A percentile compares a stretch with the other conserved stretches of the same genome.
Conservation (phyloP, 2,888 invertebrate genomes). For the Pristionchus fissidentatus region DNA sequence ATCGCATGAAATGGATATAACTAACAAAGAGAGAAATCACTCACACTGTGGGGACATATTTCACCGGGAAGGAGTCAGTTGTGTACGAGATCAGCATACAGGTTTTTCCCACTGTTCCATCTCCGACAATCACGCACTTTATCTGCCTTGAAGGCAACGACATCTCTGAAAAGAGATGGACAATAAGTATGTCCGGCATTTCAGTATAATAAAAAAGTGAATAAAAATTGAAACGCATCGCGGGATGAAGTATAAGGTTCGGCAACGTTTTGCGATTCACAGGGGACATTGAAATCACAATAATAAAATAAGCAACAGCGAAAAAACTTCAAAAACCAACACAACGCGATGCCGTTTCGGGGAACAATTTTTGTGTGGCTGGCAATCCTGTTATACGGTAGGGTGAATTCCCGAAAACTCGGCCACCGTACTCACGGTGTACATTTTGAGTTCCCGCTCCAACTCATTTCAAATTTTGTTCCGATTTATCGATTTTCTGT, state of each 20-base stretch:
- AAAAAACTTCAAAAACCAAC: no score
- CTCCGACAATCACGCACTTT: constrained; percentile 81
- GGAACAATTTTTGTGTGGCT: no score
- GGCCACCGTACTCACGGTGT: no score
- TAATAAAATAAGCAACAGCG: no score
- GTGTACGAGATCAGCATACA: constrained; percentile 82
- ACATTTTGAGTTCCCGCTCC: constrained; percentile 32
- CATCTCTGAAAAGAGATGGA: constrained; percentile 59
- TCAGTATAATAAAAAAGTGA: no score
- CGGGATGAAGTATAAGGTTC: no score
- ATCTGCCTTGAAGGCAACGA: constrained; percentile 78
- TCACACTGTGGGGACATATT: constrained; percentile 81
- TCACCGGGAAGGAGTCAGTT: constrained; percentile 81
- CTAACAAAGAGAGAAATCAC: constrained; percentile 63
- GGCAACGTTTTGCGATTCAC: no score
- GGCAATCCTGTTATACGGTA: no score
- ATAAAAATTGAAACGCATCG: no score
- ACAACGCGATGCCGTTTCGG: no score
- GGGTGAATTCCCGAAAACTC: no score
- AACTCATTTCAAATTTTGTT: constrained; percentile 13
- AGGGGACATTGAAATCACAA: no score
- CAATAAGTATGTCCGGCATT: not conserved
- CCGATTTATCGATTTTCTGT: not conserved
- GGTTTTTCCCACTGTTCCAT: constrained; percentile 81
- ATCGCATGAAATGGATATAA: not conserved